Conservation (phyloP, 2,888 invertebrate species). For the Apotomis capreana region DNA sequence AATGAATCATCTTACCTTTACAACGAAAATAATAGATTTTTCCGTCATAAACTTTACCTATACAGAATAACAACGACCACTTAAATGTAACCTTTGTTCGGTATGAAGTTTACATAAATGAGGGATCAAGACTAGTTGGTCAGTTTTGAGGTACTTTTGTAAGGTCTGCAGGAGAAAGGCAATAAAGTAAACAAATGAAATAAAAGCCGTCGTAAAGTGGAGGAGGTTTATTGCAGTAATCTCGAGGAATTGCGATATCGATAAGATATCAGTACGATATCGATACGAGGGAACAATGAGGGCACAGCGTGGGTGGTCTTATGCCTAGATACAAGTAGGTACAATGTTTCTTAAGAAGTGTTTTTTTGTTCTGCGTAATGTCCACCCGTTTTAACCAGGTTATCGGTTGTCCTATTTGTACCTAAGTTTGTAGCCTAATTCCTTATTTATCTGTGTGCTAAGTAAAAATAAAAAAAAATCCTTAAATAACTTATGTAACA, state of each 20-base stretch:
- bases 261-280: constrained; percentile 31
- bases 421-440: no score
- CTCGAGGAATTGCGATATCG: constrained; percentile 25
- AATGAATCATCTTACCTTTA: constrained; percentile 12
- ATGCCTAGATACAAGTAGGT: no score
- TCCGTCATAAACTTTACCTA: constrained; percentile 23
- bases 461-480: no score
- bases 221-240: constrained; percentile 23
- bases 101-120: neutral
- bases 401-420: no score
- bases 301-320: neutral
- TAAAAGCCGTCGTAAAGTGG: constrained; percentile 27
- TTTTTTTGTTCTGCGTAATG: no score
- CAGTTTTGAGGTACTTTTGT: neutral
- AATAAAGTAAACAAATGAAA: constrained; percentile 35
- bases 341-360: no score
- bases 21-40: constrained; percentile 14
- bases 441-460: no score
- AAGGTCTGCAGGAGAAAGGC: constrained; percentile 11
- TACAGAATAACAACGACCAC: constrained; percentile 2
- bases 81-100: neutral
- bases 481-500: no score
- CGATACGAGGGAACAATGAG: constrained; percentile 6
- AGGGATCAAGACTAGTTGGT: constrained; percentile 1
- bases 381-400: no score